Percentiles rank a stretch among this genome's conserved stretches.
Evolutionary conservation across 2,888 invertebrate species (phyloP).

Genomic region (Plutella xylostella): DNA sequence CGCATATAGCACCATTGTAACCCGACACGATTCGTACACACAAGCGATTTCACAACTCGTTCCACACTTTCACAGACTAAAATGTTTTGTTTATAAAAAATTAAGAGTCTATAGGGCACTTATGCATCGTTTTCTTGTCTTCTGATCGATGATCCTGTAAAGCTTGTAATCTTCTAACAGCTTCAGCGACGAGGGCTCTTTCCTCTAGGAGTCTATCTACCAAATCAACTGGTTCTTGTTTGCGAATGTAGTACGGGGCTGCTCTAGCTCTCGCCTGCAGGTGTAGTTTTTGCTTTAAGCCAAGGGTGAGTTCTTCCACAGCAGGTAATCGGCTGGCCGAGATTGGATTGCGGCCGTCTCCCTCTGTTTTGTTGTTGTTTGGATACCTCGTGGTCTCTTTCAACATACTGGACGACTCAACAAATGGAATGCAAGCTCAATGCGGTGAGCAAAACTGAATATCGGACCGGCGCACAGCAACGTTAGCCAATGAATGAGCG

Average conservation of each 20-base stretch:
- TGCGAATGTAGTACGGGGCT: slow-evolving; percentile 65
- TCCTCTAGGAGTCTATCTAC: slow-evolving; percentile 60
- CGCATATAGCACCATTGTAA: slow-evolving; percentile 71
- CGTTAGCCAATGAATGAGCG: slow-evolving; percentile 67
- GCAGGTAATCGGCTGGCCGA: slow-evolving; percentile 51
- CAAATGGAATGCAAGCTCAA: slow-evolving; percentile 4
- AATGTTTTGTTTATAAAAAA: slow-evolving; percentile 57
- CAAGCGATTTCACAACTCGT: slow-evolving; percentile 69
- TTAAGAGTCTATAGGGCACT: slow-evolving; percentile 66
- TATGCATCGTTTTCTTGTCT: slow-evolving; percentile 61
- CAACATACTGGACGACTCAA: slow-evolving; percentile 43
- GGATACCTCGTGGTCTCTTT: slow-evolving; percentile 58
- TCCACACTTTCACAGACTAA: slow-evolving; percentile 67
- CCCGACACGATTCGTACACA: slow-evolving; percentile 68
- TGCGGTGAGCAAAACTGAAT: slow-evolving; percentile 26
- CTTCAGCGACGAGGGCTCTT: slow-evolving; percentile 65
- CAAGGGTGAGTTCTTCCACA: slow-evolving; percentile 60
- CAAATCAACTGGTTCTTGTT: slow-evolving; percentile 66
- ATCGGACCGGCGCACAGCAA: slow-evolving; percentile 44
- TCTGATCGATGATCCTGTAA: slow-evolving; percentile 24
- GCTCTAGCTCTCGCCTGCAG: slow-evolving; percentile 63
- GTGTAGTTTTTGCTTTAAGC: slow-evolving; percentile 65
- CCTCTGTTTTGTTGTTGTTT: slow-evolving; percentile 38
- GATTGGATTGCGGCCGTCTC: slow-evolving; percentile 40
- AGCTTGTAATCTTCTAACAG: slow-evolving; percentile 57